These are phyloP conservation scores for Anthonomus grandis DNA, from an alignment of 1,140 invertebrate species.

Conservation along the genomic window DNA sequence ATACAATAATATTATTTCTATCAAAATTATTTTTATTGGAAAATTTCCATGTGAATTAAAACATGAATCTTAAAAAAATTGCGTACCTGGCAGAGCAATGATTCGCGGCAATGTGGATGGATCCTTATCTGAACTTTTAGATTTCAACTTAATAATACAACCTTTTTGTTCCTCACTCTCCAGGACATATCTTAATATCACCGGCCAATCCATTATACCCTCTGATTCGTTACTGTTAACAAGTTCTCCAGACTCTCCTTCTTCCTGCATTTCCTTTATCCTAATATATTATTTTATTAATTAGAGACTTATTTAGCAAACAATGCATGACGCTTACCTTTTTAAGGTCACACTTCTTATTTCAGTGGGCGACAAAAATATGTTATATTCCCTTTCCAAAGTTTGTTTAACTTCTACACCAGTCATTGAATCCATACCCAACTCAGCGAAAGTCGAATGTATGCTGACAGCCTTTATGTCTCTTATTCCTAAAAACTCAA, in stretches of 20 bases:
- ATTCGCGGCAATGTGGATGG: neutral
- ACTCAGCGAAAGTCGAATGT: constrained; percentile 70
- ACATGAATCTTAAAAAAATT: too few relatives aligned
- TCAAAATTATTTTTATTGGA: too few relatives aligned
- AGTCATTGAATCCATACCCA: constrained; percentile 88
- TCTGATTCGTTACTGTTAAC: neutral
- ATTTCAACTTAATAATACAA: neutral
- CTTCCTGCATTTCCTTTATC: neutral
- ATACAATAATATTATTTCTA: too few relatives aligned
- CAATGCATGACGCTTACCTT: neutral
- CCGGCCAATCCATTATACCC: constrained; percentile 1
- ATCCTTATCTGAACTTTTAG: neutral
- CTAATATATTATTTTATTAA: constrained; percentile 1
- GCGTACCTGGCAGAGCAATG: constrained; percentile 11
- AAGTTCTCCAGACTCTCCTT: neutral
- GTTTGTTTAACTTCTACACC: constrained; percentile 75
- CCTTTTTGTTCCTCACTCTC: neutral
- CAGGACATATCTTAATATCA: neutral
- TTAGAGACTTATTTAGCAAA: neutral
- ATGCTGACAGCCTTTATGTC: constrained; percentile 51
- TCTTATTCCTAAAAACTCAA: constrained; percentile 11
- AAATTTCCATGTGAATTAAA: too few relatives aligned
- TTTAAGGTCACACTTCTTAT: constrained; percentile 52
- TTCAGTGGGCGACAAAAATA: constrained; percentile 60
- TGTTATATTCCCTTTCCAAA: constrained; percentile 62